Percentiles rank a stretch among this genome's conserved stretches.
Conservation (phyloP, 2,113 vertebrate genomes). For the Semnornis frantzii region DNA sequence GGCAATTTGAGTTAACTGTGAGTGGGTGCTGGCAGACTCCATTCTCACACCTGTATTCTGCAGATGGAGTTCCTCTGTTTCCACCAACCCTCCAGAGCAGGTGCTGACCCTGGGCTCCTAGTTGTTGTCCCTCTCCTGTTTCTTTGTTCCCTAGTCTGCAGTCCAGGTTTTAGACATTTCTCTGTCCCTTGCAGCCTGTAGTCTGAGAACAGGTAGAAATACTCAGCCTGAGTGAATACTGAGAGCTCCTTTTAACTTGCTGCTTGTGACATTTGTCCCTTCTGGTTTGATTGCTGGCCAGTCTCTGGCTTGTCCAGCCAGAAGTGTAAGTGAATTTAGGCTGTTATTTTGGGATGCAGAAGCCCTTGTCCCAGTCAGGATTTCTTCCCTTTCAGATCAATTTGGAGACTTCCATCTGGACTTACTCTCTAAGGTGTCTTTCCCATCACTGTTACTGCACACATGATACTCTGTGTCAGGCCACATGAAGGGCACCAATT, state of each 20-base stretch:
- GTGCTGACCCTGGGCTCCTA: constrained; percentile 21
- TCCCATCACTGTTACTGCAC: neutral
- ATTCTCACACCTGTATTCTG: constrained; percentile 25
- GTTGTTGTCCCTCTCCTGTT: constrained; percentile 10
- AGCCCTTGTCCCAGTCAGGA: neutral
- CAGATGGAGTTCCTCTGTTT: constrained; percentile 50
- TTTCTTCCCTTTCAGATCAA: neutral
- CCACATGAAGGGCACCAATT: neutral
- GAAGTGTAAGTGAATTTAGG: neutral
- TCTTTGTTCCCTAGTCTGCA: neutral
- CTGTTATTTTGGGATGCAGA: neutral
- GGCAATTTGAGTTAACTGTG: constrained; percentile 33
- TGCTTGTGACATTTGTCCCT: neutral
- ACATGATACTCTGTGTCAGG: neutral
- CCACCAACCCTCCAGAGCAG: constrained; percentile 39
- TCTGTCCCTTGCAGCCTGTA: neutral
- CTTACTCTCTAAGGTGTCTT: neutral
- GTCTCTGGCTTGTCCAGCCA: neutral
- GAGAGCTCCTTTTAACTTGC: neutral
- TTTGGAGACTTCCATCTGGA: neutral
- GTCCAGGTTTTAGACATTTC: neutral
- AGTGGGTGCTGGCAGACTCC: constrained; percentile 41
- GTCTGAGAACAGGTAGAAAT: neutral
- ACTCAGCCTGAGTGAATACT: neutral
- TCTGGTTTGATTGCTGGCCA: neutral